These are phyloP conservation scores for Emesis furor DNA, from an alignment of 2,888 invertebrate species.

Conservation along the genomic window DNA sequence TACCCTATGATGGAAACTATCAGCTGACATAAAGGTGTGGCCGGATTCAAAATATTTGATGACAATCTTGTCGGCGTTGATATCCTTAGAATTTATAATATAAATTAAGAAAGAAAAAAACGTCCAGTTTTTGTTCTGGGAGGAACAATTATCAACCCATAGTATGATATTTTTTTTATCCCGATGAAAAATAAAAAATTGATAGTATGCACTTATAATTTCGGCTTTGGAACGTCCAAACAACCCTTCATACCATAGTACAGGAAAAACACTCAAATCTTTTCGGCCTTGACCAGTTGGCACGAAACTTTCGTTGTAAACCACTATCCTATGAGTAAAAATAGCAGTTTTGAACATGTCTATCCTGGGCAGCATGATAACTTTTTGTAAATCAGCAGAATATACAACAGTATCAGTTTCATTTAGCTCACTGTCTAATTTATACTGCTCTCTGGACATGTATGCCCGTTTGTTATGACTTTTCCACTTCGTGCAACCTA, in stretches of 20 bases:
- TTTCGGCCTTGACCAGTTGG: constrained; percentile 36
- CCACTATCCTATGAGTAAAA: constrained; percentile 64
- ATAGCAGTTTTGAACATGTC: constrained; percentile 62
- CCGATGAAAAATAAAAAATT: constrained; percentile 33
- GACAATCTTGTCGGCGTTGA: constrained; percentile 38
- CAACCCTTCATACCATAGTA: constrained; percentile 56
- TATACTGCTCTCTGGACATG: constrained; percentile 46
- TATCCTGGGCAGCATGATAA: constrained; percentile 65
- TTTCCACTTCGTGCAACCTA: constrained; percentile 47
- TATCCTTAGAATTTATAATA: constrained; percentile 38
- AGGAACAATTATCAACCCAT: constrained; percentile 47
- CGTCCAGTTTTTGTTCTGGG: constrained; percentile 54
- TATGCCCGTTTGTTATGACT: constrained; percentile 35
- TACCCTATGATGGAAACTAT: constrained; percentile 25
- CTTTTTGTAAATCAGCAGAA: constrained; percentile 63
- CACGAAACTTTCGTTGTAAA: constrained; percentile 68
- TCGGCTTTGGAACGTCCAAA: constrained; percentile 46
- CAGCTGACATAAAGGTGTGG: no score
- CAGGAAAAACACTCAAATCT: constrained; percentile 54
- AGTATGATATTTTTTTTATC: constrained; percentile 44
- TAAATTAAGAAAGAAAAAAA: constrained; percentile 49
- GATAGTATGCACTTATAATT: constrained; percentile 40
- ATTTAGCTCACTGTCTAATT: constrained; percentile 48
- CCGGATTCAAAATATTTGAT: constrained; percentile 2
- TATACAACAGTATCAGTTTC: constrained; percentile 31